Conservation (phyloP, 2,113 vertebrate species). For the Pseudopodoces humilis region DNA sequence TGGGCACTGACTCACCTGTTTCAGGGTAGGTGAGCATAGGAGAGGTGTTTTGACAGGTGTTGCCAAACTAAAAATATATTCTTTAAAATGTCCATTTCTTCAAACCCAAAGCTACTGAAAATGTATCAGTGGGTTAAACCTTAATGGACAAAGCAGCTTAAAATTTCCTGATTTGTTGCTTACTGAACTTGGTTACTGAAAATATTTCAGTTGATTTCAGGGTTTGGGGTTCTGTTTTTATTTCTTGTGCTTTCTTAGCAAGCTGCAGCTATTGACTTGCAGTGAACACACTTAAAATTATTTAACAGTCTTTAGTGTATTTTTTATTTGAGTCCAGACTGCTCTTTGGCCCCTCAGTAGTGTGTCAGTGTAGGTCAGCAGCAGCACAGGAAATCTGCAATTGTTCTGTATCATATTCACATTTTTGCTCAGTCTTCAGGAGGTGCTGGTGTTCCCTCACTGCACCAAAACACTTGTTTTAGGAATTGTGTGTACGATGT, state of each 20-base stretch:
- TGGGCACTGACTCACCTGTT: background rate
- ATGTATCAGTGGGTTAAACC: background rate
- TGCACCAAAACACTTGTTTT: background rate
- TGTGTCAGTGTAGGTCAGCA: background rate
- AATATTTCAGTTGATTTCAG: background rate
- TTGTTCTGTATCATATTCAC: background rate
- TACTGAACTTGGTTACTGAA: background rate
- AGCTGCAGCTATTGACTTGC: background rate
- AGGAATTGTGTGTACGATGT: accelerated
- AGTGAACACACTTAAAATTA: background rate
- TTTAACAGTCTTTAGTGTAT: background rate
- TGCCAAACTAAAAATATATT: background rate
- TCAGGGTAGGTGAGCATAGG: background rate
- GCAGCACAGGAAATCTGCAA: background rate
- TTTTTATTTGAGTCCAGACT: background rate
- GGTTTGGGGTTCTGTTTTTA: background rate
- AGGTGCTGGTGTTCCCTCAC: background rate
- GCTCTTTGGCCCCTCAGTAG: background rate
- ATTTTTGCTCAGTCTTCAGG: background rate
- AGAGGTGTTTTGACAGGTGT: background rate
- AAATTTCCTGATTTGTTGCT: background rate
- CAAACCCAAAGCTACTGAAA: background rate
- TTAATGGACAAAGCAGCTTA: background rate
- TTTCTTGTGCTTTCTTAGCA: background rate
- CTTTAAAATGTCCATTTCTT: background rate